Conservation (phyloP, 37 sponge, comb jelly and placozoan species). For the Spongilla lacustris region DNA sequence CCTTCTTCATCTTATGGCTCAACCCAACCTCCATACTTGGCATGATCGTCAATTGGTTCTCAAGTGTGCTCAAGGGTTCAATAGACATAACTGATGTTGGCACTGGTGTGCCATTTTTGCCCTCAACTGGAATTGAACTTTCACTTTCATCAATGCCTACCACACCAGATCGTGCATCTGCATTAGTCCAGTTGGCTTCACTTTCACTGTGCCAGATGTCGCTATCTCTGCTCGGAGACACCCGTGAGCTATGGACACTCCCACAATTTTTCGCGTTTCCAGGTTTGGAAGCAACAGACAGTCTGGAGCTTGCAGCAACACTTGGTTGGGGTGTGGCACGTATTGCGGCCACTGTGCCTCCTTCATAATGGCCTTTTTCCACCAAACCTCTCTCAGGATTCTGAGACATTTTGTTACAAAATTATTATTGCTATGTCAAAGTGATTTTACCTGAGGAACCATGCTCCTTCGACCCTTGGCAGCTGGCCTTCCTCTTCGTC, state of each 20-base stretch:
- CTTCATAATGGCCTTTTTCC: not conserved
- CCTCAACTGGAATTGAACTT: not conserved
- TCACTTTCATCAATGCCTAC: not conserved
- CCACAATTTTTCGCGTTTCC: not conserved
- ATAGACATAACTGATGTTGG: not conserved
- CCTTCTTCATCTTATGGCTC: not conserved
- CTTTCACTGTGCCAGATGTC: conserved; percentile 69
- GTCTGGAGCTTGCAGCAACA: not conserved
- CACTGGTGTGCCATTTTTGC: not conserved
- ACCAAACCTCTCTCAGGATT: not conserved
- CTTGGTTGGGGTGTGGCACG: not conserved
- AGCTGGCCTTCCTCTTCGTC: conserved; percentile 48
- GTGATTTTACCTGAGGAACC: not conserved
- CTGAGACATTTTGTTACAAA: not conserved
- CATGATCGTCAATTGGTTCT: not conserved
- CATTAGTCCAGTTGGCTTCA: conserved; percentile 60
- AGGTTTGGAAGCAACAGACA: not conserved
- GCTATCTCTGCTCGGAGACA: conserved; percentile 10
- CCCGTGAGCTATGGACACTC: not conserved
- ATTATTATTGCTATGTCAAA: not conserved
- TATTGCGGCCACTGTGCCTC: not conserved
- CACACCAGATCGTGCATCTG: not conserved
- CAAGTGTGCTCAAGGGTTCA: not conserved
- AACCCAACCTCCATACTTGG: not conserved
- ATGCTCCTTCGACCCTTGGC: conserved; percentile 20